Evolutionary conservation across 2,113 vertebrate genomes (phyloP), one percentile per base, ranked within the genome.

Genomic region (Henicopernis longicauda): DNA sequence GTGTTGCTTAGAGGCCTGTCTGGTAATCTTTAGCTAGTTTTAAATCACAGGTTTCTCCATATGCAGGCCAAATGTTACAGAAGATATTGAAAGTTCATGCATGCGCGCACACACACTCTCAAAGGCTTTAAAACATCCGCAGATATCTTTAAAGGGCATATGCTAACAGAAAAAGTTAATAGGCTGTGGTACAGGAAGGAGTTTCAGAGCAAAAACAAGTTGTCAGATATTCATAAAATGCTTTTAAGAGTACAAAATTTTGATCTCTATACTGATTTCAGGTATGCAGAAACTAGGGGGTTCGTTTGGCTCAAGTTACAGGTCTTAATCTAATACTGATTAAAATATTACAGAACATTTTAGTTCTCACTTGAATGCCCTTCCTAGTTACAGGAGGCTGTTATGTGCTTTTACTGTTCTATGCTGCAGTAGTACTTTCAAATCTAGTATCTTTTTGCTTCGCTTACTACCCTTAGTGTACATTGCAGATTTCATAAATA

Each of bases 51-150:
- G 91, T 97, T 95, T 95, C 69, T 96, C 93, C 97, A 98, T 97
- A 86, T 98, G 98, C 82, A 97, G 87, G 86, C 97, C 98, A 98
- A 98, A 98, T 98, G 97, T 98, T 97, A 71, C 27, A 93, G 86
- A 93, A 97, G 90, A 73, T 91, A 92, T 86, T 94, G 89, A 87
- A 92, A 95, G 93, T 84, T 95, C 90, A 80, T 71, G 92, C 31
- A 57, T 69, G 23, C 0, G 0, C 7, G 1, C 62, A 57, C 44
- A 71, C 23, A 25, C 38, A 4, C 73, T 84, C 89, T 94, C 67
- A 92, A 95, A 97, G 63, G 57, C 93, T 93, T 96, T 86, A 94
- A 95, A 90, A 95, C 85, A 94, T 96, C 54, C 19, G 1, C 40
- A 90, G 81, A 44, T 69, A 83, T 57, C 55, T 82, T 85, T 86